These are phyloP conservation scores for Caenorhabditis auriculariae DNA, from an alignment of 2,888 invertebrate species.

Conservation along the genomic window DNA sequence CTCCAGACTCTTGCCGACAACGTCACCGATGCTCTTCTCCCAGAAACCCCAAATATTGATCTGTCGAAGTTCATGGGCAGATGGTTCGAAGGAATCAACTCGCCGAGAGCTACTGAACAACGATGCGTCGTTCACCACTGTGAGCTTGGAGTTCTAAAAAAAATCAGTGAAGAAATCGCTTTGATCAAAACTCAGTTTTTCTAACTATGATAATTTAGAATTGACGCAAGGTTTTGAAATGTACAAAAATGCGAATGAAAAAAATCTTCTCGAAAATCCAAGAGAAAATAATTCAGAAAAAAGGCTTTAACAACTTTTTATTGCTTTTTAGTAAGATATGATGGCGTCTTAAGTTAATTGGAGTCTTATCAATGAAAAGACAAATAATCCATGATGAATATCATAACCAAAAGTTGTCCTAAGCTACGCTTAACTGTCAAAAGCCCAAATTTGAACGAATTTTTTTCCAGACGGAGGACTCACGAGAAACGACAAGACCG, in stretches of 20 bases:
- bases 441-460: not conserved
- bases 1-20: slow-evolving; percentile 63
- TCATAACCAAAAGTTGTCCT: too few relatives aligned
- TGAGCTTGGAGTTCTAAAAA: slow-evolving; percentile 39
- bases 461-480: slow-evolving; percentile 62
- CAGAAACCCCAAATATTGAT: slow-evolving; percentile 61
- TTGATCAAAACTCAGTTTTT: not conserved
- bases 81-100: slow-evolving; percentile 63
- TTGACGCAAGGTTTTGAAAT: too few relatives aligned
- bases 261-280: too few relatives aligned
- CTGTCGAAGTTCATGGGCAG: slow-evolving; percentile 63
- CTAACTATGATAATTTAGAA: too few relatives aligned
- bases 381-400: too few relatives aligned
- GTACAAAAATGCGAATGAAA: too few relatives aligned
- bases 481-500: slow-evolving; percentile 63
- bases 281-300: not conserved
- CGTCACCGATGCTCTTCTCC: slow-evolving; percentile 62
- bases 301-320: not conserved
- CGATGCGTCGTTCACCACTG: slow-evolving; percentile 64
- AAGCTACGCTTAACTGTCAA: too few relatives aligned
- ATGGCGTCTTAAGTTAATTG: not conserved
- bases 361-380: too few relatives aligned
- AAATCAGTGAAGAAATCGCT: not conserved
- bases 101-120: slow-evolving; percentile 61
- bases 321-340: not conserved